These are phyloP conservation scores for Pelodytes ibericus DNA, from an alignment of 2,797 vertebrate genomes.

Conservation along the genomic window DNA sequence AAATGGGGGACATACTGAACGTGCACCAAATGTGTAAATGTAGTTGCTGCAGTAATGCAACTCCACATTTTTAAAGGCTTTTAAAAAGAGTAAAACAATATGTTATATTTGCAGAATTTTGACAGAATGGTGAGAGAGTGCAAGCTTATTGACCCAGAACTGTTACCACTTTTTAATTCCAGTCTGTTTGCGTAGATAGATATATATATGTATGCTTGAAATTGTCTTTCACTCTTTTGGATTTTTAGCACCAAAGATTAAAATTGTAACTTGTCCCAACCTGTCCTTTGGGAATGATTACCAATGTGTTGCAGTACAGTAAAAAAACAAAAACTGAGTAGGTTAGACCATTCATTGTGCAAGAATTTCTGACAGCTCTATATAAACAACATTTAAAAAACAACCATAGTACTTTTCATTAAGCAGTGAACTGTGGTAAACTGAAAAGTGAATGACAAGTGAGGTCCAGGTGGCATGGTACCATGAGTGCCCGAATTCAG, in stretches of 20 bases:
- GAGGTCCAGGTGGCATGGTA: too few relatives aligned
- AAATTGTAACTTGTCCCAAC: not conserved
- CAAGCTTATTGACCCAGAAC: conserved; percentile 13
- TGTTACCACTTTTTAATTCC: conserved; percentile 28
- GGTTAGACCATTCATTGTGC: not conserved
- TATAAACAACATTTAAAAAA: not conserved
- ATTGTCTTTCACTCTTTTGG: conserved; percentile 12
- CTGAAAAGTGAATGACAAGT: too few relatives aligned
- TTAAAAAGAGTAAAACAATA: not conserved
- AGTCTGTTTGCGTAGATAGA: conserved; percentile 7
- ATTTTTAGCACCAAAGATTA: conserved; percentile 1
- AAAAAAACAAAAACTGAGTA: not conserved
- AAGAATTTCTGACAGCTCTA: not conserved
- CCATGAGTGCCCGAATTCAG: too few relatives aligned
- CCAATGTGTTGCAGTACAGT: not conserved
- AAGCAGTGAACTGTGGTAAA: too few relatives aligned
- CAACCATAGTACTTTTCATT: too few relatives aligned
- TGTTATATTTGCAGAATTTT: not conserved
- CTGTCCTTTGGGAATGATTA: not conserved
- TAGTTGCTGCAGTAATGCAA: too few relatives aligned
- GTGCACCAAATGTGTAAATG: too few relatives aligned
- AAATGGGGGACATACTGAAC: too few relatives aligned
- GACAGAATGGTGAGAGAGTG: conserved; percentile 11
- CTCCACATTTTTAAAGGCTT: too few relatives aligned
- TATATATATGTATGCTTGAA: too few relatives aligned